Base-by-base conservation (phyloP, 2,797 vertebrate genomes). In the Sternotherus odoratus region DNA sequence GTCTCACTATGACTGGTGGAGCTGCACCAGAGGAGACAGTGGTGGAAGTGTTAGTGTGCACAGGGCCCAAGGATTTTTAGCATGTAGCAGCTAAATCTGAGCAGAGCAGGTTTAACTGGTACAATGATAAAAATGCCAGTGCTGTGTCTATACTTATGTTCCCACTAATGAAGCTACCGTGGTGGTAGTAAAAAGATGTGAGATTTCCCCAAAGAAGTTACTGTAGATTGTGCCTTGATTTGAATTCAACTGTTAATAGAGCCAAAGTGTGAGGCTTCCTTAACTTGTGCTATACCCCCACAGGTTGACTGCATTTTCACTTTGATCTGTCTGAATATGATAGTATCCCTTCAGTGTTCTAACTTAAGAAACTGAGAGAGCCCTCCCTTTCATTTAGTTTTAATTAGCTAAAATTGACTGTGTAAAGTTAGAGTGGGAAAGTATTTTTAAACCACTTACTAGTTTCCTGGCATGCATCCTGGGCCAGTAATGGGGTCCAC, bases 401-500 rank as follows among this genome's bases (percentile, higher is more conserved):
- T 92, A 90, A 93, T 89, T 82, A 92, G 57, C 50, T 88, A 69
- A 88, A 88, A 88, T 84, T 93, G 95, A 90, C 48, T 8, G 5
- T 8, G n/a, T 9, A 46, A 86, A 95, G 74, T 91, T 78, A 93
- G 82, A 89, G 23, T 23, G 30, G n/a, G 39, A 13, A 2, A 53
- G 54, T 51, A 26, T 56, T 92, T 94, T 88, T 79, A 90, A 95
- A 85, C 2, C 26, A 33, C 83, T 88, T 46, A 30, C 21, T 79
- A 5, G 69, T 94, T 95, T 97, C 81, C 93, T 85, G 82, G 94
- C 87, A 78, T 2, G 15, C 43, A 88, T 54, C 36, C 77, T 84
- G 2, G 28, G 50, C 50, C 28, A 89, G 94, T 86, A 88, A 39
- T 51, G 83, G 89, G 9, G 43, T 83, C 91, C 82, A 88, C 50